phyloP scores from a whole-genome alignment of 2,888 invertebrate species.

The Neocrepidodera transversa region DNA sequence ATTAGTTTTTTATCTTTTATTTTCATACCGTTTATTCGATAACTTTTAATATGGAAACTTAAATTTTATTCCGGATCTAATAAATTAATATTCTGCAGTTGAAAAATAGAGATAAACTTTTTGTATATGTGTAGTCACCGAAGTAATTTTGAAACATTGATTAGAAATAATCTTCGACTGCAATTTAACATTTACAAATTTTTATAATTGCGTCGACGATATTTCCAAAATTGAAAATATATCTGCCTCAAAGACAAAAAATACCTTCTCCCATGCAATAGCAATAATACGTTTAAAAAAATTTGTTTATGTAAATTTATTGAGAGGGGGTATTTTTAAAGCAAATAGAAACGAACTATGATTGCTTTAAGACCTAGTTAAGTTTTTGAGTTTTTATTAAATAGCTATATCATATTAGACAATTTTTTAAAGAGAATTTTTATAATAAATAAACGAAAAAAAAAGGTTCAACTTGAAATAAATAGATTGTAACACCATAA shows the following conservation, averaged over 20 bases:
- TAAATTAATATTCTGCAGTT: too few relatives aligned
- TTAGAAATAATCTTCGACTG: constrained; percentile 11
- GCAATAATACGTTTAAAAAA: constrained; percentile 54
- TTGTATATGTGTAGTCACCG: too few relatives aligned
- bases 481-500: constrained; percentile 16
- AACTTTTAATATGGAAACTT: too few relatives aligned
- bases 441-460: constrained; percentile 38
- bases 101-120: too few relatives aligned
- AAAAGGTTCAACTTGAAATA: constrained; percentile 28
- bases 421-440: constrained; percentile 45
- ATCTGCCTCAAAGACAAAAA: constrained; percentile 32
- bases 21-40: too few relatives aligned
- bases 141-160: constrained; percentile 7
- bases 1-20: too few relatives aligned
- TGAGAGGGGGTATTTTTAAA: constrained; percentile 44
- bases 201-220: constrained; percentile 12
- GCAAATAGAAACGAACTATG: constrained; percentile 33
- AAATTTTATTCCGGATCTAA: too few relatives aligned
- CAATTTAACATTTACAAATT: constrained; percentile 11
- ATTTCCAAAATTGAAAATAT: neutral
- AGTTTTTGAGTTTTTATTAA: constrained; percentile 37
- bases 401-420: constrained; percentile 40
- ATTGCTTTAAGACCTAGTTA: constrained; percentile 28
- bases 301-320: constrained; percentile 45
- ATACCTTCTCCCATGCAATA: constrained; percentile 54